These are phyloP conservation scores for Argopecten irradians DNA, from an alignment of 1,140 invertebrate genomes.

Conservation along the genomic window DNA sequence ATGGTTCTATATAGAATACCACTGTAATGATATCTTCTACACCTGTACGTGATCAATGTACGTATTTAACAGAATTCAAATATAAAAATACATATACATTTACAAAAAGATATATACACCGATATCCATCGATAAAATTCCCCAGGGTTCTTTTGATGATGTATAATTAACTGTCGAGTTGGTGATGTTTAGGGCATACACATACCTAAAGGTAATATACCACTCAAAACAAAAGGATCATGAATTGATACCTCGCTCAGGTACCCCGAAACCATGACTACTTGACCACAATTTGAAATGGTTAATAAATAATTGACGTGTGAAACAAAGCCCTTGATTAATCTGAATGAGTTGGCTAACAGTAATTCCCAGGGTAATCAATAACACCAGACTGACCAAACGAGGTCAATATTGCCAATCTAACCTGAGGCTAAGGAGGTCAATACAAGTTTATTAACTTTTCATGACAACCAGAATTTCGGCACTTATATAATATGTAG, in stretches of 20 bases:
- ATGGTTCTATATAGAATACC: too few species aligned
- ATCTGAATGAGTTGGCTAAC: background rate
- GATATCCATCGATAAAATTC: too few species aligned
- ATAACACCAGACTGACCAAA: background rate
- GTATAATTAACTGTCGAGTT: too few species aligned
- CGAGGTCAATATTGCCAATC: background rate
- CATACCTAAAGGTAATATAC: background rate
- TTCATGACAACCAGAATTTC: background rate
- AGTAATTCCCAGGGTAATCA: background rate
- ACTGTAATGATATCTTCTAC: too few species aligned
- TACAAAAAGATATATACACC: too few species aligned
- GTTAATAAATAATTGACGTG: background rate
- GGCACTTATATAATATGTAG: too few species aligned
- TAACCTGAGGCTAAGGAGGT: too few species aligned
- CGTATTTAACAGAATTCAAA: too few species aligned
- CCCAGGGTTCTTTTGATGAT: too few species aligned
- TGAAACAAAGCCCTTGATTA: constrained; percentile 12
- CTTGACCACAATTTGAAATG: background rate
- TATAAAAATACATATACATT: too few species aligned
- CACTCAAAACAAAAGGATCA: background rate
- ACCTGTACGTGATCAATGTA: too few species aligned
- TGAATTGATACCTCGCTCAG: background rate
- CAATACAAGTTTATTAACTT: background rate
- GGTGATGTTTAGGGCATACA: too few species aligned
- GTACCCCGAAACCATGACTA: constrained; percentile 19